phyloP scores from a whole-genome alignment of 64 coral and sea anemone species.

The Dendronephthya gigantea region DNA sequence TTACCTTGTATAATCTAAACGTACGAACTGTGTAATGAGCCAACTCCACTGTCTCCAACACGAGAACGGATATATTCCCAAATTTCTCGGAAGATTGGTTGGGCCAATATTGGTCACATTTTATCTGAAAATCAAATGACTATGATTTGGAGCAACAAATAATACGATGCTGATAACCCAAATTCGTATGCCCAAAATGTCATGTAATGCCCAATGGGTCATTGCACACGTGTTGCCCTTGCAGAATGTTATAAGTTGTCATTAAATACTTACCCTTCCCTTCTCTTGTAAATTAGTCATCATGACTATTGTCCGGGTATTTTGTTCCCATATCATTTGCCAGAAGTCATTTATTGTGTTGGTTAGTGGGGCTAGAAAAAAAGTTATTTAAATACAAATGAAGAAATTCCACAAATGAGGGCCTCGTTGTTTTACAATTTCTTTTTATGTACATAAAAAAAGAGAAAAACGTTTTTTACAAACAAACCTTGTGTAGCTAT shows the following conservation, averaged over 20 bases:
- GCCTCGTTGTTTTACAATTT: neutral
- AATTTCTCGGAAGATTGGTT: constrained; percentile 55
- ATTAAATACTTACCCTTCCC: constrained; percentile 51
- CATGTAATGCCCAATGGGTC: too few relatives aligned
- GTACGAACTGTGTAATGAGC: constrained; percentile 83
- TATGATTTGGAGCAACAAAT: neutral
- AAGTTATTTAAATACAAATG: neutral
- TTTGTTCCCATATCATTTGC: constrained; percentile 90
- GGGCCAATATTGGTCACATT: constrained; percentile 94
- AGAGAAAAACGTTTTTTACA: too few relatives aligned
- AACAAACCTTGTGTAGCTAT: constrained; percentile 90
- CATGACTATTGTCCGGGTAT: constrained; percentile 94
- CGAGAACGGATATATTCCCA: constrained; percentile 63
- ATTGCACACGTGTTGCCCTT: too few relatives aligned
- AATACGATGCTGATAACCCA: too few relatives aligned
- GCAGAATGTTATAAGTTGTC: neutral
- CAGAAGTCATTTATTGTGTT: constrained; percentile 85
- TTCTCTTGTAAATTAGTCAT: constrained; percentile 77
- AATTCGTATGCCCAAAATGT: too few relatives aligned
- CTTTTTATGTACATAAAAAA: neutral
- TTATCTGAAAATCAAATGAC: constrained; percentile 37
- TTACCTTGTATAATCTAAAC: constrained; percentile 67
- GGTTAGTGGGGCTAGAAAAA: constrained; percentile 46
- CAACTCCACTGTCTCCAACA: constrained; percentile 72
- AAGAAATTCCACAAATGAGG: neutral